phyloP scores from a whole-genome alignment of 2,797 vertebrate species.

The Malacoraja senta region DNA sequence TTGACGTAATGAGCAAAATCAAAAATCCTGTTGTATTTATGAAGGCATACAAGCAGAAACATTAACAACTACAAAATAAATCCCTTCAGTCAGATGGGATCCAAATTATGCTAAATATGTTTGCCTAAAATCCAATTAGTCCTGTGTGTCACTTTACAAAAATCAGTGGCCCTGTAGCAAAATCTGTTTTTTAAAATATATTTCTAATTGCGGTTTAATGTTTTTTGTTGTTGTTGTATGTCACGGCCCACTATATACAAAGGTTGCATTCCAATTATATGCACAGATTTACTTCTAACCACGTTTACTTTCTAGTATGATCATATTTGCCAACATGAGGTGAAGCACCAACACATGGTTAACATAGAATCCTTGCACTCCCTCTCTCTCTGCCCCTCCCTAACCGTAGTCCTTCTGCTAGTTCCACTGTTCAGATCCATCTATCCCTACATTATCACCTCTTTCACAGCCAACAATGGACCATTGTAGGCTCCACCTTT shows the following conservation, averaged over 20 bases:
- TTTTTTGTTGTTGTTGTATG: not conserved
- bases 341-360: not conserved
- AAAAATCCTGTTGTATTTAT: not conserved
- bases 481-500: too few relatives aligned
- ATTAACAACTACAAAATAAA: constrained; percentile 5
- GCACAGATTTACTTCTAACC: not conserved
- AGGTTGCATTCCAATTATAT: not conserved
- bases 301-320: not conserved
- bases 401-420: too few relatives aligned
- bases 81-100: constrained; percentile 11
- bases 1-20: constrained; percentile 27
- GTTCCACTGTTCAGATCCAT: too few relatives aligned
- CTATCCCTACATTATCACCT: too few relatives aligned
- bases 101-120: constrained; percentile 21
- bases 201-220: not conserved
- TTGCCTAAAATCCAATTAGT: constrained; percentile 22
- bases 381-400: too few relatives aligned
- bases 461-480: too few relatives aligned
- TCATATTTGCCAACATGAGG: not conserved
- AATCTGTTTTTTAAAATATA: not conserved
- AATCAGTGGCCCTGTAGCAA: not conserved
- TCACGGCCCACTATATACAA: not conserved
- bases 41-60: constrained; percentile 1
- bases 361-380: too few relatives aligned
- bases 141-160: not conserved